Base-by-base conservation (phyloP, 2,113 vertebrate species). In the Cyprinodon tularosa region DNA sequence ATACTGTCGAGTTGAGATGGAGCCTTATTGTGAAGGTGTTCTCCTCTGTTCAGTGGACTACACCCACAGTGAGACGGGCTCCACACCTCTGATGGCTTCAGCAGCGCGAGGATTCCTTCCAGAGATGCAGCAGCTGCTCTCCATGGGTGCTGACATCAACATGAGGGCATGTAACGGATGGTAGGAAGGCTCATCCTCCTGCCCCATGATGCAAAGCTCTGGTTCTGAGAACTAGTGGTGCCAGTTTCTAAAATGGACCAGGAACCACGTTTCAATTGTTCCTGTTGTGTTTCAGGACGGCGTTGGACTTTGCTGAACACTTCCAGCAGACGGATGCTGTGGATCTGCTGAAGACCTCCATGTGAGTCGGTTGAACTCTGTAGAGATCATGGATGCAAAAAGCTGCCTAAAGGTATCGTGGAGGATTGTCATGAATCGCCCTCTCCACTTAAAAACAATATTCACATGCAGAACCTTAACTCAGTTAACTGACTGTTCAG, bases 121-220 rank as follows among this genome's bases (percentile, higher is more conserved):
- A 76, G 96, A 96, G 86, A 94, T 97, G 77, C 96, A 97, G 69
- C 96, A 98, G 77, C 93, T 99, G 60, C 95, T 99, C 76, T 94
- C 84, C 72, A 95, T 99, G 96, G 98, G 98, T 84, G 97, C 97
- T 39, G 95, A 91, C 71, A 86, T 96, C 76, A 94, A 95, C 74
- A 84, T 92, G 76, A 98, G 93, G 91, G 95, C 96, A 20, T 95
- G 95, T 37, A 99, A 98, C 84, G 96, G 96, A 93, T 98, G 97
- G 97, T 99, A 94, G 79, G 90, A 60, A 9, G 40, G 20, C 12
- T 29, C 17, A 57, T 9, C 3, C n/a, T n/a, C n/a, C 50, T 20
- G 20, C n/a, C 7, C 17, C 6, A n/a, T 20, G n/a, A n/a, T n/a
- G 7, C 50, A 57, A 53, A 20, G 17, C 50, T n/a, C n/a, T 53